Evolutionary conservation across 2,888 invertebrate species (phyloP).

Genomic region (Sthenelais limicola): DNA sequence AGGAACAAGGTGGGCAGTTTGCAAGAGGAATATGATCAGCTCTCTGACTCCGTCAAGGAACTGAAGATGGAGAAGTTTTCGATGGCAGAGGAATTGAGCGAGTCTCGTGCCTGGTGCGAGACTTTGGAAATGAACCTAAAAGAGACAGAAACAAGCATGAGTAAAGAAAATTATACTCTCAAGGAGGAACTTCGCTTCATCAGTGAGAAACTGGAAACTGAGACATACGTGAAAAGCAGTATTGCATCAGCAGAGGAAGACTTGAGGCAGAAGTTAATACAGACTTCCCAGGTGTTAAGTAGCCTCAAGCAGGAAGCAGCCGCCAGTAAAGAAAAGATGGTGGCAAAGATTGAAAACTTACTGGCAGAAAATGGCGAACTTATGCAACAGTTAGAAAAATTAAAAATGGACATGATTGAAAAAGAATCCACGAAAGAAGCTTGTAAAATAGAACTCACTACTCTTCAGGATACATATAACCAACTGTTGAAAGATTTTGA

Average conservation of each 20-base stretch:
- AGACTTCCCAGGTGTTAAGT: slow-evolving; percentile 22
- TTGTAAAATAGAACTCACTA: slow-evolving; percentile 17
- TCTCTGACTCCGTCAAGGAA: slow-evolving; percentile 47
- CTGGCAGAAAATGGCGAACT: slow-evolving; percentile 3
- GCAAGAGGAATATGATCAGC: slow-evolving; percentile 47
- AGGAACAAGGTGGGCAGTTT: slow-evolving; percentile 35
- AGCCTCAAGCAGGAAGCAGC: not conserved
- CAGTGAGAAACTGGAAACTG: slow-evolving; percentile 31
- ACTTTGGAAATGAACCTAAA: slow-evolving; percentile 39
- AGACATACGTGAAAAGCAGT: slow-evolving; percentile 15
- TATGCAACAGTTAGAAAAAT: not conserved
- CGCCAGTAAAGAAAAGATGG: slow-evolving; percentile 14
- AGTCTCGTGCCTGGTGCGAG: slow-evolving; percentile 42
- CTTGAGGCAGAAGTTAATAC: slow-evolving; percentile 23
- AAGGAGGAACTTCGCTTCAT: slow-evolving; percentile 26
- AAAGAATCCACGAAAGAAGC: slow-evolving; percentile 20
- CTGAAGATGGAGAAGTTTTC: slow-evolving; percentile 46
- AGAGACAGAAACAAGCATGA: slow-evolving; percentile 33
- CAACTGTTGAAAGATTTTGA: not conserved
- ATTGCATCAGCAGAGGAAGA: slow-evolving; percentile 31
- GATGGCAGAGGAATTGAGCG: slow-evolving; percentile 25
- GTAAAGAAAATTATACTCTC: slow-evolving; percentile 29
- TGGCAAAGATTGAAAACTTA: slow-evolving; percentile 11
- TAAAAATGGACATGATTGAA: not conserved
- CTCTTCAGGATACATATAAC: not conserved